These are phyloP conservation scores for Encarsia formosa DNA, from an alignment of 2,888 invertebrate genomes.

Conservation along the genomic window DNA sequence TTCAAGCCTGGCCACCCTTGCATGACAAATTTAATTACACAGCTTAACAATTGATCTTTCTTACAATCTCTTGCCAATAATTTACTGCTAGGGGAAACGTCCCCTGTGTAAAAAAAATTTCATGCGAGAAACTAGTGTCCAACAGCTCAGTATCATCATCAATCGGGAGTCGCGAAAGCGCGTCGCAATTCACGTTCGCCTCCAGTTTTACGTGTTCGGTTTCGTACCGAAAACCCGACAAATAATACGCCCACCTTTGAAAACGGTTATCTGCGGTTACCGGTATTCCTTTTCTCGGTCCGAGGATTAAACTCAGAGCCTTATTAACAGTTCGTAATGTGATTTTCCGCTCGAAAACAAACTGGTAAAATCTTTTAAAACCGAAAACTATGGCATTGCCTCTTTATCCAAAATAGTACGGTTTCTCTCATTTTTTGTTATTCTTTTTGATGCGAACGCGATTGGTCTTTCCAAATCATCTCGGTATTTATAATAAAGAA, in stretches of 20 bases:
- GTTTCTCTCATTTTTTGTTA: slow-evolving; percentile 13
- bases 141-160: background rate
- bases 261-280: slow-evolving; percentile 31
- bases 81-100: background rate
- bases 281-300: slow-evolving; percentile 26
- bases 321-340: slow-evolving; percentile 40
- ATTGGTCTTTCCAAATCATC: slow-evolving; percentile 22
- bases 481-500: slow-evolving; percentile 18
- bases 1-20: background rate
- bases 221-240: slow-evolving; percentile 10
- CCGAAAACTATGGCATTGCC: slow-evolving; percentile 13
- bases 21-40: background rate
- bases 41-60: background rate
- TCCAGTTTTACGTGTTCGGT: slow-evolving; percentile 8
- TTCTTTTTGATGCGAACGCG: slow-evolving; percentile 20
- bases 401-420: slow-evolving; percentile 26
- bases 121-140: background rate
- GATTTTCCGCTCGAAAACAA: slow-evolving; percentile 24
- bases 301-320: slow-evolving; percentile 39
- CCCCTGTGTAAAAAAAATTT: background rate
- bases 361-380: slow-evolving; percentile 9
- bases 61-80: background rate
- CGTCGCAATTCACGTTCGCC: slow-evolving; percentile 13
- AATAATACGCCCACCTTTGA: slow-evolving; percentile 33
- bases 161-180: slow-evolving; percentile 12